Conservation (phyloP, 2,888 invertebrate genomes). For the Heteropelma amictum region DNA sequence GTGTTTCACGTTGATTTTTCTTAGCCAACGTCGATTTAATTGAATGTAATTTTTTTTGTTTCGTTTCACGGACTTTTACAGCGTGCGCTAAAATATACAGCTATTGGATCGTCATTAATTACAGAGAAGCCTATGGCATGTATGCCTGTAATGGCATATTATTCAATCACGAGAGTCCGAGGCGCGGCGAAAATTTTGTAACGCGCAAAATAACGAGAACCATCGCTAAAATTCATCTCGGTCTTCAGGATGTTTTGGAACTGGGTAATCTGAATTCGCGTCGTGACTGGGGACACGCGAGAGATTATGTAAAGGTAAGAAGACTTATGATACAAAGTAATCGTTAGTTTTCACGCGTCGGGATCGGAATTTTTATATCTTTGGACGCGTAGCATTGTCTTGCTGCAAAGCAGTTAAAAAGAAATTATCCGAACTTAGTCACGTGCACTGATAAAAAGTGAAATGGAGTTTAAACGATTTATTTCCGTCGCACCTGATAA, state of each 20-base stretch:
- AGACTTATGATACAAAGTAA: too few relatives aligned
- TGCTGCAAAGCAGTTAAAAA: too few relatives aligned
- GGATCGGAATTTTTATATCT: too few relatives aligned
- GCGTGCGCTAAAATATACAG: constrained; percentile 97
- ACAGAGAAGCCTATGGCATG: constrained; percentile 96
- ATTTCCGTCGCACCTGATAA: not conserved
- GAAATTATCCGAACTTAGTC: not conserved
- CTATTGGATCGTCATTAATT: constrained; percentile 97
- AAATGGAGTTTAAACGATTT: not conserved
- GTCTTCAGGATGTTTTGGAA: constrained; percentile 90
- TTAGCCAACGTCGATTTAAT: not conserved
- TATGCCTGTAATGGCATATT: constrained; percentile 97
- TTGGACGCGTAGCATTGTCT: too few relatives aligned
- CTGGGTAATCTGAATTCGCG: constrained; percentile 97
- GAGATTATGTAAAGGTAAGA: constrained; percentile 96
- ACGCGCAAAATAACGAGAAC: constrained; percentile 98
- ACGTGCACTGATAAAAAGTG: not conserved
- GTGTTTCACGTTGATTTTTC: not conserved
- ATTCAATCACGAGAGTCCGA: constrained; percentile 97
- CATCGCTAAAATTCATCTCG: constrained; percentile 96
- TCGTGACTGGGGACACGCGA: constrained; percentile 99
- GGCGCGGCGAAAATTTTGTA: constrained; percentile 98
- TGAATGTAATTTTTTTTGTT: not conserved
- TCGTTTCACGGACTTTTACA: constrained; percentile 73
- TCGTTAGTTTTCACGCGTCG: too few relatives aligned